Percentiles rank a stretch among this genome's conserved stretches.
phyloP scores from a whole-genome alignment of 1,140 invertebrate genomes.

The Latrodectus geometricus region DNA sequence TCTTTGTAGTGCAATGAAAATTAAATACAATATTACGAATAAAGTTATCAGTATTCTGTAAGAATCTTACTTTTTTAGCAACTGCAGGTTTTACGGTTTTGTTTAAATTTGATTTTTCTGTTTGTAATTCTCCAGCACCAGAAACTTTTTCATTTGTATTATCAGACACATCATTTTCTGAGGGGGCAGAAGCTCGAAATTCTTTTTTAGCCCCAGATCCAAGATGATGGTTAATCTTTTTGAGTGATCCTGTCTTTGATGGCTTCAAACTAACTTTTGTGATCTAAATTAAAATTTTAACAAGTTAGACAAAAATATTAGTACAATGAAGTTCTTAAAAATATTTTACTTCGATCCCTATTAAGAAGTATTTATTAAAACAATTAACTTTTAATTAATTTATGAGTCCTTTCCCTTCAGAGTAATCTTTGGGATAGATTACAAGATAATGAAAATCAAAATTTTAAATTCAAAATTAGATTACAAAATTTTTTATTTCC shows the following conservation, averaged over 20 bases:
- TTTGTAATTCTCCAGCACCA: neutral
- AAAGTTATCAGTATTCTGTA: neutral
- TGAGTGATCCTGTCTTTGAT: constrained; percentile 66
- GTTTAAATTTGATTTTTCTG: constrained; percentile 15
- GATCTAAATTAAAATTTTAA: constrained; percentile 8
- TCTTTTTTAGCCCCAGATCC: constrained; percentile 44
- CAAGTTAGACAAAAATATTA: no score
- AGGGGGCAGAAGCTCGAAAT: neutral
- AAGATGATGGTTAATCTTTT: constrained; percentile 49
- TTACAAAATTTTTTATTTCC: no score
- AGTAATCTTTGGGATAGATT: no score
- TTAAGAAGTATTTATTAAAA: no score
- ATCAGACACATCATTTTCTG: neutral
- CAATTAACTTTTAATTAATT: no score
- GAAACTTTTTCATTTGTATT: constrained; percentile 13
- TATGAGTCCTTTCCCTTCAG: no score
- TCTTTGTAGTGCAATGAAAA: neutral
- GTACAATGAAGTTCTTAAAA: no score
- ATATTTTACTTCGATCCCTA: no score
- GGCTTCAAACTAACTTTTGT: constrained; percentile 84
- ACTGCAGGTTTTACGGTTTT: constrained; percentile 20
- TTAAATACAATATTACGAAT: neutral
- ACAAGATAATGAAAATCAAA: no score
- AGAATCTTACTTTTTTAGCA: constrained; percentile 39
- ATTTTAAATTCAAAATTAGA: no score